Conservation (phyloP, 2,888 invertebrate species). For the Didymodactylos carnosus region DNA sequence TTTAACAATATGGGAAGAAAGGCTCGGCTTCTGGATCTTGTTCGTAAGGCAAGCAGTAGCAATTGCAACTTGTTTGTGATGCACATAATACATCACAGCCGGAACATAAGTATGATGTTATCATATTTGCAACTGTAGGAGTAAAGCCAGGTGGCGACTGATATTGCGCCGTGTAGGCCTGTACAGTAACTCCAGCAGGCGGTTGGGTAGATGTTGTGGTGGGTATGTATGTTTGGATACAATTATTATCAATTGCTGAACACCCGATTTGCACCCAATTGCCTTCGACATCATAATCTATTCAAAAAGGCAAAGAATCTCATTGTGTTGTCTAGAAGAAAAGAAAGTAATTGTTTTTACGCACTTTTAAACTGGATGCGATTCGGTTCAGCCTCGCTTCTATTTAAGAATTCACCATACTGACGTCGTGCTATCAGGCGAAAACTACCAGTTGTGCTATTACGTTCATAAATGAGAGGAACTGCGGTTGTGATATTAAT, state of each 20-base stretch:
- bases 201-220: no score
- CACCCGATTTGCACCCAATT: neutral
- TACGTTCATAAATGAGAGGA: neutral
- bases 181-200: no score
- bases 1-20: neutral
- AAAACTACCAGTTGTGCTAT: neutral
- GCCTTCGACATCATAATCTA: neutral
- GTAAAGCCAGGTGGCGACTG: no score
- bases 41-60: neutral
- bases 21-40: neutral
- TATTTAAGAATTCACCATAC: no score
- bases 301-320: neutral
- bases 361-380: neutral
- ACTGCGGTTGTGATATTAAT: neutral
- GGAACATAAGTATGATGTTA: neutral
- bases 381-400: no score
- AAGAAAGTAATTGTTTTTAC: neutral
- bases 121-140: neutral
- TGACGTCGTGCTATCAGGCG: neutral
- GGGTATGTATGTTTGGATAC: no score
- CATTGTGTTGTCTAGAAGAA: no score
- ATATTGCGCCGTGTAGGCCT: neutral
- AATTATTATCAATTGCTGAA: neutral
- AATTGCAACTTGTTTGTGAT: neutral
- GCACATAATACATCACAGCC: neutral